phyloP scores from a whole-genome alignment of 2,797 vertebrate genomes.

The Intellagama lesueurii region DNA sequence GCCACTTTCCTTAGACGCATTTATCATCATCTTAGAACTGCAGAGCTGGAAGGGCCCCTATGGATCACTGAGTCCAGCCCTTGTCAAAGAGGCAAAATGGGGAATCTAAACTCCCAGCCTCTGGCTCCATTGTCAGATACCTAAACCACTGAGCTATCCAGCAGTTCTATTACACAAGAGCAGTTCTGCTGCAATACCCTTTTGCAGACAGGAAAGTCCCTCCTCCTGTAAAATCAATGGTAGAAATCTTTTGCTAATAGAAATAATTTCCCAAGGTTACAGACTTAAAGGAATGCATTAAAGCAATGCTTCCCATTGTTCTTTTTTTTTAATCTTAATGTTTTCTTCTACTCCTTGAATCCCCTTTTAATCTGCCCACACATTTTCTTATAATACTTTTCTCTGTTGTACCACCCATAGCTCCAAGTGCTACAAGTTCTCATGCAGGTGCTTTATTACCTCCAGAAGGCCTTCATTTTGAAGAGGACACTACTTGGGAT shows the following conservation, averaged over 20 bases:
- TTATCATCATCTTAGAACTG: no score
- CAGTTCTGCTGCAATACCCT: neutral
- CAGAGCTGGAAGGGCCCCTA: no score
- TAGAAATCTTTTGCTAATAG: neutral
- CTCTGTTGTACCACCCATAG: no score
- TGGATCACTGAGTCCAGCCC: no score
- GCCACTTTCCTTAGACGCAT: no score
- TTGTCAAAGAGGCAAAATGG: no score
- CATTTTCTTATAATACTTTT: neutral
- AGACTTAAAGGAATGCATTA: neutral
- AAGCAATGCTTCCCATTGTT: neutral
- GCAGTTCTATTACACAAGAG: neutral
- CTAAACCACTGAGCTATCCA: no score
- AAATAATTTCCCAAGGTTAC: neutral
- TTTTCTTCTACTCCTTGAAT: neutral
- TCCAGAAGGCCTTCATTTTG: neutral
- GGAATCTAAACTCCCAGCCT: no score
- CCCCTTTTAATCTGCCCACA: neutral
- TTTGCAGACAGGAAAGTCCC: neutral
- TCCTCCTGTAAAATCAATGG: neutral
- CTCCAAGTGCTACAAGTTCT: neutral
- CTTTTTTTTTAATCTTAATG: neutral
- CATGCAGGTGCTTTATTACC: neutral
- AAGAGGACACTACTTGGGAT: neutral
- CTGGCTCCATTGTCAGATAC: no score